phyloP scores from a whole-genome alignment of 2,113 vertebrate genomes.

The Aleadryas rufinucha region DNA sequence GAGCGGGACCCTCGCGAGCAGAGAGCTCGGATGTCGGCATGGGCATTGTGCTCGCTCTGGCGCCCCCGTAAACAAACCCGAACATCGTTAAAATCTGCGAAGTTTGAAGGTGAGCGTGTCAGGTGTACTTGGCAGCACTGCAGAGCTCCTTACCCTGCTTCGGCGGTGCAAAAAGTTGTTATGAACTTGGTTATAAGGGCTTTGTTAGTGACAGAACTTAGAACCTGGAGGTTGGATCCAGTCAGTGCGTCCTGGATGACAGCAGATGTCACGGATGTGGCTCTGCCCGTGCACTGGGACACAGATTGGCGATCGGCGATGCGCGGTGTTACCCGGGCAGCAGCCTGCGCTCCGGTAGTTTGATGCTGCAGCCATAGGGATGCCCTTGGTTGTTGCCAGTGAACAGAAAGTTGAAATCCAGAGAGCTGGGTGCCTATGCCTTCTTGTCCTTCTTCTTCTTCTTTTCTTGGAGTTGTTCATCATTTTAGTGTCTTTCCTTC shows the following conservation, averaged over 20 bases:
- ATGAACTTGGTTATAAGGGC: rapidly evolving
- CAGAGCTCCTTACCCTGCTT: neutral
- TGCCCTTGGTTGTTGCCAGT: neutral
- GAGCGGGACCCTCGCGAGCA: neutral
- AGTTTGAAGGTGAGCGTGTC: neutral
- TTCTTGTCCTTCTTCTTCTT: neutral
- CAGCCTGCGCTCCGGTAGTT: rapidly evolving
- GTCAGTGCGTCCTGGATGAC: neutral
- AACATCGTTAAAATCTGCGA: rapidly evolving
- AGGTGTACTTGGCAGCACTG: neutral
- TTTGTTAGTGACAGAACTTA: neutral
- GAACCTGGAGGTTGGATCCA: rapidly evolving
- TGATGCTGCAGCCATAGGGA: rapidly evolving
- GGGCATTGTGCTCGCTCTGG: neutral
- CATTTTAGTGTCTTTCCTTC: neutral
- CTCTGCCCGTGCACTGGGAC: neutral
- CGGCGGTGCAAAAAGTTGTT: rapidly evolving
- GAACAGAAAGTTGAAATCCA: too few species aligned
- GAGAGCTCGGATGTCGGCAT: neutral
- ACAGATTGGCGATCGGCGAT: rapidly evolving
- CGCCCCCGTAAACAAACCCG: too few species aligned
- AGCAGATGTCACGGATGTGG: rapidly evolving
- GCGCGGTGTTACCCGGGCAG: rapidly evolving
- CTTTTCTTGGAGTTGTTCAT: neutral
- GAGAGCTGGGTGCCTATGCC: neutral